Base-by-base conservation (phyloP, 1,140 invertebrate genomes). In the Zophobas atratus region DNA sequence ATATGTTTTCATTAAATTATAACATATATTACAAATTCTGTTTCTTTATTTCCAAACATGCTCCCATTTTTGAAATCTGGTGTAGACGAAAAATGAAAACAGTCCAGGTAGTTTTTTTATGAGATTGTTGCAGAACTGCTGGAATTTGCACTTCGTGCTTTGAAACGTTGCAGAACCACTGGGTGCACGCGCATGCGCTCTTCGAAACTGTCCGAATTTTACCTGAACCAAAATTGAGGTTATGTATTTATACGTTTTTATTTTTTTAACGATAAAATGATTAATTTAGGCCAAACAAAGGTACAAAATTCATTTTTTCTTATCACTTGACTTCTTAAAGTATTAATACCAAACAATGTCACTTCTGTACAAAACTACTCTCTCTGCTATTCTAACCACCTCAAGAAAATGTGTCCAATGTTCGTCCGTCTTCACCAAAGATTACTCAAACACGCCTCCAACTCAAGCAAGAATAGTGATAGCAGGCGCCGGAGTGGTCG, bases 401-500 rank as follows among this genome's bases (percentile, higher is more conserved):
- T 8, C n/a, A 20, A 43, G 1, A 38, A 35, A 67, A 67, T 41
- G 60, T 43, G 39, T 43, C 3, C 35, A 8, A 60, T 36, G 38
- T 38, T 36, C 56, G 8, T 60, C 32, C 8, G 6, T 5, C 33
- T 38, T 2, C 38, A 43, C 43, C 6, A 67, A 32, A 41, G 43
- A 67, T 33, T 20, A 67, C 39, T 73, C 56, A 63, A 60, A 75
- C 35, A 33, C 55, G 5, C 53, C 57, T 1, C 80, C 82, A n/a
- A 75, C 86, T 6, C 89, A 90, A 78, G 86, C 89, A 1, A 86
- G 88, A 84, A 90, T 93, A 80, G 90, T 93, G 0, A 92, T 93
- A 79, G 91, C 90, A 83, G 92, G 92, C 55, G 90, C 91, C 70
- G 92, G 92, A 35, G 88, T 90, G 8, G 88, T 93, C 36, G 92